Evolutionary conservation across 2,113 vertebrate genomes (phyloP).

Genomic region (Neogobius melanostomus): DNA sequence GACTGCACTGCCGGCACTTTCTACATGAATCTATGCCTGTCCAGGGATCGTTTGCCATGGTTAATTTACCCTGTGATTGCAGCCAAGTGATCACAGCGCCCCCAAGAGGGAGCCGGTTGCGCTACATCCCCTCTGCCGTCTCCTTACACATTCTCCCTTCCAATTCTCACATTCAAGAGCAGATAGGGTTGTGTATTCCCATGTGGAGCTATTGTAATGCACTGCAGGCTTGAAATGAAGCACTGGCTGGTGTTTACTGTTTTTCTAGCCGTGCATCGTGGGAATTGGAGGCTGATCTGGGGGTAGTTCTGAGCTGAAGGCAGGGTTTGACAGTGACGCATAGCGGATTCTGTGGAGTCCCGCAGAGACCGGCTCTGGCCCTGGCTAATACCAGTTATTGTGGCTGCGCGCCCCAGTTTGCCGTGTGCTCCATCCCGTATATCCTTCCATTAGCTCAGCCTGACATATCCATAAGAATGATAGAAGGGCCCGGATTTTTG

Average conservation of each 20-base stretch:
- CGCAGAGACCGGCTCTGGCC: conserved; percentile 44
- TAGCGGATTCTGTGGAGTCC: conserved; percentile 51
- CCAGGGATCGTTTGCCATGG: conserved; percentile 70
- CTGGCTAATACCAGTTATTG: conserved; percentile 63
- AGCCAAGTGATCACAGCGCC: conserved; percentile 74
- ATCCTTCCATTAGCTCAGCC: conserved; percentile 59
- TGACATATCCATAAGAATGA: conserved; percentile 66
- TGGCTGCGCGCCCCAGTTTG: conserved; percentile 53
- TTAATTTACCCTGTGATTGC: conserved; percentile 70
- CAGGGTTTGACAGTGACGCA: conserved; percentile 65
- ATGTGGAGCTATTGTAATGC: conserved; percentile 40
- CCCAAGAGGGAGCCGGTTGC: conserved; percentile 68
- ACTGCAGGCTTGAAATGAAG: conserved; percentile 44
- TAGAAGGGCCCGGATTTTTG: conserved; percentile 58
- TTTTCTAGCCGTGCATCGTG: conserved; percentile 52
- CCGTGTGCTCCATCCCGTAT: conserved; percentile 46
- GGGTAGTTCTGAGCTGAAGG: conserved; percentile 43
- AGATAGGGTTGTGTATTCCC: conserved; percentile 51
- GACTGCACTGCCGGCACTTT: conserved; percentile 68
- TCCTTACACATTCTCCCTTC: conserved; percentile 37
- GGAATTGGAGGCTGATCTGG: conserved; percentile 39
- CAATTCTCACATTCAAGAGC: conserved; percentile 32
- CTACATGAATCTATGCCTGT: conserved; percentile 68
- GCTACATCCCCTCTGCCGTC: conserved; percentile 33
- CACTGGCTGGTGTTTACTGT: conserved; percentile 48